phyloP scores from a whole-genome alignment of 2,113 vertebrate species.

The Lutjanus erythropterus region DNA sequence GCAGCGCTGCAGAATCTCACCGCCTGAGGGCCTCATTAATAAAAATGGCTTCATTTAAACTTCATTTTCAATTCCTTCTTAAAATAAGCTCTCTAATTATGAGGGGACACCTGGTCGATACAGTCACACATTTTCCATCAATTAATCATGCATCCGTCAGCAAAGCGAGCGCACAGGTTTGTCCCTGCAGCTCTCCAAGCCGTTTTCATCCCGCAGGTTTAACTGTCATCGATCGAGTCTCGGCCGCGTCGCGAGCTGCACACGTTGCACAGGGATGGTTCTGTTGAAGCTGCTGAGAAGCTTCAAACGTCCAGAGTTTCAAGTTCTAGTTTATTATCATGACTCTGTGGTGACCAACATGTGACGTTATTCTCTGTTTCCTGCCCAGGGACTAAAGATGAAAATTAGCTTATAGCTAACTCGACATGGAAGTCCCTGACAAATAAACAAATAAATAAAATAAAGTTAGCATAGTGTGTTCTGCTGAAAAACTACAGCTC shows the following conservation, averaged over 20 bases:
- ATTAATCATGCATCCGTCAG: slow-evolving; percentile 18
- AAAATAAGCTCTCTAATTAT: slow-evolving; percentile 32
- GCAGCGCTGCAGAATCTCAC: not conserved
- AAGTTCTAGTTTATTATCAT: too few species aligned
- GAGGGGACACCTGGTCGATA: slow-evolving; percentile 7
- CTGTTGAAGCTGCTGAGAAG: not conserved
- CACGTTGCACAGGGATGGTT: not conserved
- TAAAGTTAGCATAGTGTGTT: not conserved
- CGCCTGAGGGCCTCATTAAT: slow-evolving; percentile 42
- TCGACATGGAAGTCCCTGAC: too few species aligned
- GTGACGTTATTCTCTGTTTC: too few species aligned
- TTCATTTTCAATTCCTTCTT: slow-evolving; percentile 28
- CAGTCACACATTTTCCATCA: not conserved
- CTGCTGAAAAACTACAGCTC: too few species aligned
- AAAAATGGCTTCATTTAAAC: slow-evolving; percentile 51
- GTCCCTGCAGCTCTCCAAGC: not conserved
- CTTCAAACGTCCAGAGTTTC: too few species aligned
- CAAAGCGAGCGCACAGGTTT: not conserved
- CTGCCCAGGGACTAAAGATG: too few species aligned
- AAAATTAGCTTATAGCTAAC: too few species aligned
- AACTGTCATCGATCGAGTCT: not conserved
- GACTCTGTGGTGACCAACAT: too few species aligned
- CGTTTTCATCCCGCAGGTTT: not conserved
- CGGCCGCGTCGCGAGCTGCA: not conserved
- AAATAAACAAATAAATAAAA: too few species aligned